Evolutionary conservation across 30 jellyfish, hydroid and myxozoan species (phyloP), one percentile per base, ranked within the genome.

Genomic region (Cassiopea xamachana): DNA sequence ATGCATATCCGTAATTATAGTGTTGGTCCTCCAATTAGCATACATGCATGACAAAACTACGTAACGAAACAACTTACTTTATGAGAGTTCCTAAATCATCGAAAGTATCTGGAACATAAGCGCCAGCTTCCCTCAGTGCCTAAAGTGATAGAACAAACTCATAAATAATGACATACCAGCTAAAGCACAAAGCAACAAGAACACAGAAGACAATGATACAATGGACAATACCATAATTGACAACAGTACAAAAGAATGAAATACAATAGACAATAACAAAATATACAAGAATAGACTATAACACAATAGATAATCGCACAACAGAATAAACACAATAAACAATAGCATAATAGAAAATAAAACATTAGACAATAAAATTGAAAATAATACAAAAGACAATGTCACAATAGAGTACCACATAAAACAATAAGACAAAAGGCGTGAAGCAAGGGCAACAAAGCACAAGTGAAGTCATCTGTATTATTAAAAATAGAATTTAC

Each of bases 41-140:
- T 27, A 27, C 39, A 27, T 27, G 39, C 39, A 27, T 27, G 39
- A 27, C 39, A 27, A 27, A 27, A 27, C 39, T 27, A 27, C 12
- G 64, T 10, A 55, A 55, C 7, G 7, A 55, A 3, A 13, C n/a
- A 7, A 84, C 98, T n/a, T 70, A 93, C 98, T 91, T 97, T 70
- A 97, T 97, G 12, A 84, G 62, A 55, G 73, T 79, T 1, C 97
- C 98, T 27, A 97, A 97, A 62, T 97, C 97, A 86, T 97, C 98
- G 75, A 97, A 97, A 1, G 98, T 89, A 27, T 81, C 88, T n/a
- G 99, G 99, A 19, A 97, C 99, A 60, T 59, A 80, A 18, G 98
- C 97, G 45, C 98, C 99, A 73, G 98, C 97, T 13, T 93, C 94
- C 69, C 76, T 49, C 46, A 97, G 64, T 13, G 98, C 98, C 98